Evolutionary conservation across 2,888 invertebrate species (phyloP).

Genomic region (Philereme vetulata): DNA sequence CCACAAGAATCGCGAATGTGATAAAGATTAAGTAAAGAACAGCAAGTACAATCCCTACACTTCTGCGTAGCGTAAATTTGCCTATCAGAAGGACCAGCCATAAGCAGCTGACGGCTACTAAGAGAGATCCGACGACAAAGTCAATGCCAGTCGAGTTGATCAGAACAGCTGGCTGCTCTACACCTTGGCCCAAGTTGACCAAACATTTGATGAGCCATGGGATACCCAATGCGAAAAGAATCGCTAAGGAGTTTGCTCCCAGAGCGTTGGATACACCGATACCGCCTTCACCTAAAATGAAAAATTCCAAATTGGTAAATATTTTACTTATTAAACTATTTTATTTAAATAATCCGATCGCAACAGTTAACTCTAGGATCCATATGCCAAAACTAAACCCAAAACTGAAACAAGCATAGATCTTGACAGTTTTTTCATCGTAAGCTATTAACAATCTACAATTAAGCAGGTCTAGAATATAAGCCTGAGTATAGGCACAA

Average conservation of each 20-base stretch:
- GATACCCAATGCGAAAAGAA: constrained; percentile 91
- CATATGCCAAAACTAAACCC: no score
- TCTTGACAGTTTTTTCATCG: no score
- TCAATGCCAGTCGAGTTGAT: constrained; percentile 92
- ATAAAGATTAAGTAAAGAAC: constrained; percentile 88
- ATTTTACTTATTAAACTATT: background rate
- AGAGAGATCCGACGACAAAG: constrained; percentile 91
- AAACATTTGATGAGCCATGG: constrained; percentile 93
- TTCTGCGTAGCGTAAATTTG: constrained; percentile 87
- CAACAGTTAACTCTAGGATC: background rate
- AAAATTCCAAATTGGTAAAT: background rate
- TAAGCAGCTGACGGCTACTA: constrained; percentile 88
- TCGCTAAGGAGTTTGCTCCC: constrained; percentile 93
- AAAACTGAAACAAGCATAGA: no score
- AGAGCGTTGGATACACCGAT: constrained; percentile 95
- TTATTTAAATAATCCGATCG: background rate
- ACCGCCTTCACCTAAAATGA: constrained; percentile 88
- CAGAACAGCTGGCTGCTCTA: constrained; percentile 77
- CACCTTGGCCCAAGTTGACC: constrained; percentile 74
- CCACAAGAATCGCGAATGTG: constrained; percentile 89
- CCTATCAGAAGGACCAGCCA: constrained; percentile 87
- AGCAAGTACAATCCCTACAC: constrained; percentile 87
- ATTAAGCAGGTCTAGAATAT: no score
- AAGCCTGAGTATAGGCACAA: no score
- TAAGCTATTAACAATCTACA: no score